Percentiles rank a stretch among this genome's conserved stretches.
phyloP scores from a whole-genome alignment of 2,797 vertebrate species.

The Orestias chungarensis region DNA sequence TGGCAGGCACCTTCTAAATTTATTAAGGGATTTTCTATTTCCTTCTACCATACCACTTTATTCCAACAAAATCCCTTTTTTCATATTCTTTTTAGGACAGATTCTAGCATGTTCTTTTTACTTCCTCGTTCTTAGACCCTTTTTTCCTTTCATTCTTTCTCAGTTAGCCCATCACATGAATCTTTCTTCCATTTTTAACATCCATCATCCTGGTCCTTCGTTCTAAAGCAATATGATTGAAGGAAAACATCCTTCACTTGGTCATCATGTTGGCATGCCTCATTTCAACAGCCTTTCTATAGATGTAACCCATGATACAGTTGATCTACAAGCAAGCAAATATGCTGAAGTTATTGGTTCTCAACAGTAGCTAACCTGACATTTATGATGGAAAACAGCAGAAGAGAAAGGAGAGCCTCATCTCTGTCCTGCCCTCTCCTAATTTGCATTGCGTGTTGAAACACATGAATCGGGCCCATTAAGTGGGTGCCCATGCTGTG shows the following conservation, averaged over 20 bases:
- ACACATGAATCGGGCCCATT: conserved; percentile 76
- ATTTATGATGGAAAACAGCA: conserved; percentile 82
- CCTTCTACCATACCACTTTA: neutral
- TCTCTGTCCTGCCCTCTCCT: conserved; percentile 50
- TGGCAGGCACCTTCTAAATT: no score
- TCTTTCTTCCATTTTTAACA: neutral
- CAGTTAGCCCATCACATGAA: neutral
- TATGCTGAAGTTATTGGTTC: conserved; percentile 89
- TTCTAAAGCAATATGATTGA: conserved; percentile 18
- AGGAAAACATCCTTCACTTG: conserved; percentile 49
- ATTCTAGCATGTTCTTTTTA: neutral
- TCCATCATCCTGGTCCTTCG: neutral
- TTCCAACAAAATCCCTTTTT: neutral
- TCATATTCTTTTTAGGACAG: neutral
- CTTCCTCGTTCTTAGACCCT: neutral
- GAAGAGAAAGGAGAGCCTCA: conserved; percentile 67
- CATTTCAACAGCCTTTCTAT: conserved; percentile 35
- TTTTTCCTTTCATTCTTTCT: neutral
- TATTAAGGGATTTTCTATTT: neutral
- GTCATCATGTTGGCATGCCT: conserved; percentile 50
- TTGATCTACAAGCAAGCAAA: conserved; percentile 87
- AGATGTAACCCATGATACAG: conserved; percentile 72
- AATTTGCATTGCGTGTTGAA: conserved; percentile 81
- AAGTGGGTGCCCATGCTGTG: conserved; percentile 65
- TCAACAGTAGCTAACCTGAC: conserved; percentile 82